Percentiles rank a stretch among this genome's conserved stretches.
These are phyloP conservation scores for Rhabdomys dilectus DNA, from an alignment of 2,113 vertebrate species.

Conservation along the genomic window DNA sequence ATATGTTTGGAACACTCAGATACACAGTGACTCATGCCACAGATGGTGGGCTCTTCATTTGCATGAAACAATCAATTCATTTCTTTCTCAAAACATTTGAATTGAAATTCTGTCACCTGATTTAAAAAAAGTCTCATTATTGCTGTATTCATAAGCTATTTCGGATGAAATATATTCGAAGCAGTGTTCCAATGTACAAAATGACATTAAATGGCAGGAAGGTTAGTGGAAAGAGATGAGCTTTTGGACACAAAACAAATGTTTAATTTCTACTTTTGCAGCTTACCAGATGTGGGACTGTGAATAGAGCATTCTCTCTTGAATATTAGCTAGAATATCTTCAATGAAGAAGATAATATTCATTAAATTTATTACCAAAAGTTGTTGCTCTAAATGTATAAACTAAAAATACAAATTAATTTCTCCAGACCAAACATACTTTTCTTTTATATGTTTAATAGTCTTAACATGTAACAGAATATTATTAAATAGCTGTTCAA, in stretches of 20 bases:
- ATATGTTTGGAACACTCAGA: neutral
- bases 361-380: neutral
- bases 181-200: neutral
- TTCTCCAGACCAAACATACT: neutral
- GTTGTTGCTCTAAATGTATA: neutral
- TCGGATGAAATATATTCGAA: neutral
- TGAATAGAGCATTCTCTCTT: neutral
- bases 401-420: neutral
- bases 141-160: neutral
- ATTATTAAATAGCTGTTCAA: neutral
- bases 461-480: neutral
- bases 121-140: neutral
- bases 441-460: neutral
- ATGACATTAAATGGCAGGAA: neutral
- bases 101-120: neutral
- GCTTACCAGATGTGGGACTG: neutral
- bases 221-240: neutral
- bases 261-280: neutral
- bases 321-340: neutral
- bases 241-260: neutral
- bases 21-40: neutral
- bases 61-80: neutral
- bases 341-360: neutral
- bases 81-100: conserved; percentile 30
- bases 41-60: conserved; percentile 22